These are phyloP conservation scores for Acholoe squamosa DNA, from an alignment of 2,888 invertebrate genomes.

Conservation along the genomic window DNA sequence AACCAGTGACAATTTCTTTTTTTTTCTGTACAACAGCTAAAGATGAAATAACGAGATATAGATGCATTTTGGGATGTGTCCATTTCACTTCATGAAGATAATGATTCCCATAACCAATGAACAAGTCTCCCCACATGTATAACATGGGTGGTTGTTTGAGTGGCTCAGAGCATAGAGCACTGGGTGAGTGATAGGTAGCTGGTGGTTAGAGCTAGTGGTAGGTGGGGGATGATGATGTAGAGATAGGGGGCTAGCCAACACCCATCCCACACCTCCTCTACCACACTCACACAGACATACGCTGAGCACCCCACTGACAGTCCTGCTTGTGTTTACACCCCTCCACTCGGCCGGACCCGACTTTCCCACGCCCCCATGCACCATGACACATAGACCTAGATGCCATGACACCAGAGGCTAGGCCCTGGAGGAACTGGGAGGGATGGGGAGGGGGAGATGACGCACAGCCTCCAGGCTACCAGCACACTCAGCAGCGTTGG, in stretches of 20 bases:
- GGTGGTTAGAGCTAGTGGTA: background rate
- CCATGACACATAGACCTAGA: slow-evolving; percentile 46
- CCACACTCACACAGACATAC: background rate
- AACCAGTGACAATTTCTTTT: no score
- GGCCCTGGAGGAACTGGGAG: slow-evolving; percentile 37
- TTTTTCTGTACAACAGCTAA: no score
- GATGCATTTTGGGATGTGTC: no score
- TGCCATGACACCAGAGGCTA: background rate
- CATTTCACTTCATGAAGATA: no score
- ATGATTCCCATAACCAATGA: no score
- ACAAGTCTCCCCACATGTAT: no score
- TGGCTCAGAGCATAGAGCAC: no score
- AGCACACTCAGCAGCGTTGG: background rate
- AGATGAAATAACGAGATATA: no score
- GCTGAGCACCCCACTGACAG: slow-evolving; percentile 3
- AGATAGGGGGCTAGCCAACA: background rate
- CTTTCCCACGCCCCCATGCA: slow-evolving; percentile 58
- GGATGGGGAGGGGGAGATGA: slow-evolving; percentile 26
- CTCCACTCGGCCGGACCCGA: slow-evolving; percentile 44
- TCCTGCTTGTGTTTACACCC: slow-evolving; percentile 53
- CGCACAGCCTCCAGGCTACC: background rate
- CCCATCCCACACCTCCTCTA: background rate
- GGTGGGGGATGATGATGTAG: background rate
- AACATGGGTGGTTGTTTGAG: no score
- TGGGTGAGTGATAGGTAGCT: no score